Evolutionary conservation across 2,113 vertebrate species (phyloP), one percentile per base, ranked within the genome.

Genomic region (Talpa occidentalis): DNA sequence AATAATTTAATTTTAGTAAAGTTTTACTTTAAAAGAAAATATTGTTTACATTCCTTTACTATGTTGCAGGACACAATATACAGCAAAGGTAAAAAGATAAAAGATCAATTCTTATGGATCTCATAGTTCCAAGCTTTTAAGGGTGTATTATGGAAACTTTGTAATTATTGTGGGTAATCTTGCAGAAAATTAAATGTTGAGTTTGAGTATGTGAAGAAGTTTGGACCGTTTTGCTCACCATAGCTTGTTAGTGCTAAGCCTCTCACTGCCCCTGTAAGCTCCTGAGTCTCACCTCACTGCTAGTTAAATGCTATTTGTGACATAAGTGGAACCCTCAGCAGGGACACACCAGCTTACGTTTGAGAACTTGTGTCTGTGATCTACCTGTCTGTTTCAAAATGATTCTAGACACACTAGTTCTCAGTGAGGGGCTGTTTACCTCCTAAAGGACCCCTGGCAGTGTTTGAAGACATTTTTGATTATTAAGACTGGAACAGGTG

Each of bases 151-250:
- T 97, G 98, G 99, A 99, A 99, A 98, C 98, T 99, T 99, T 98
- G 98, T 99, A 99, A 99, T 99, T 99, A 99, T 98, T 98, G 99
- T 98, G 98, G 98, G 98, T 99, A 98, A 99, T 95, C 97, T 98
- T 98, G 97, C 98, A 97, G 98, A 98, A 98, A 98, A 98, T 98
- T 98, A 98, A 98, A 97, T 98, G 97, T 98, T 16, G 80, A 96
- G 93, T 97, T 98, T 98, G 96, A 95, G 87, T 2, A 1, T 77
- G 90, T 87, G 97, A 97, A 90, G 98, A 99, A 98, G 97, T 98
- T 99, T 98, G 98, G 98, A 93, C 95, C 94, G 54, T 93, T 80
- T 97, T 96, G 97, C 96, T 98, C 97, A 88, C 98, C 81, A 95
- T 98, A 87, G 94, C 97, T 98, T 97, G 97, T 83, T 97, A 97